Percentiles rank a stretch among this genome's conserved stretches.
Evolutionary conservation across 2,797 vertebrate genomes (phyloP).

Genomic region (Gymnodraco acuticeps): DNA sequence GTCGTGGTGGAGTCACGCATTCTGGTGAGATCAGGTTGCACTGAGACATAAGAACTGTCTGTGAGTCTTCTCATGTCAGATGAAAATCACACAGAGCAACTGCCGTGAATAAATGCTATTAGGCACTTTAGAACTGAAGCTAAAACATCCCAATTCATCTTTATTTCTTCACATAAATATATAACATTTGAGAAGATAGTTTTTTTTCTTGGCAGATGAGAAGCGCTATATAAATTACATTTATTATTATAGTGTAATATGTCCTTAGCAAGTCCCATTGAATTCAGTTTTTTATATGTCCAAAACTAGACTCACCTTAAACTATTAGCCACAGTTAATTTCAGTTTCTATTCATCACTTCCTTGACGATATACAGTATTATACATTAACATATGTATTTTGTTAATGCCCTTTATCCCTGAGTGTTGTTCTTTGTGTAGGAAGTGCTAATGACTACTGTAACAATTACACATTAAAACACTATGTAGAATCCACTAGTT

Average conservation of each 20-base stretch:
- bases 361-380: background rate
- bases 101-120: background rate
- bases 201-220: too few relatives aligned
- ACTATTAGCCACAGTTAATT: background rate
- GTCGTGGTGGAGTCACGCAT: too few relatives aligned
- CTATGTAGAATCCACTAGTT: background rate
- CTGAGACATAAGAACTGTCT: constrained; percentile 5
- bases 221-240: too few relatives aligned
- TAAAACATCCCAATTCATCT: background rate
- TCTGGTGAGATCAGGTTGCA: too few relatives aligned
- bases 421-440: background rate
- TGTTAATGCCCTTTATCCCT: background rate
- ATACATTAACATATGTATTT: too few relatives aligned
- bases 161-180: background rate
- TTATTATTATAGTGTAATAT: background rate
- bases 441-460: too few relatives aligned
- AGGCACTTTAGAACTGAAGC: background rate
- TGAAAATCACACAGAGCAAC: background rate
- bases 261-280: background rate
- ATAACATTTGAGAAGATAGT: background rate
- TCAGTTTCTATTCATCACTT: background rate
- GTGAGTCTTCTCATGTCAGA: background rate
- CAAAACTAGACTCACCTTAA: background rate
- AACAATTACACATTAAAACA: background rate
- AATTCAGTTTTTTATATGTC: background rate